These are phyloP conservation scores for Neotoma lepida DNA, from an alignment of 2,113 vertebrate genomes.

Conservation along the genomic window DNA sequence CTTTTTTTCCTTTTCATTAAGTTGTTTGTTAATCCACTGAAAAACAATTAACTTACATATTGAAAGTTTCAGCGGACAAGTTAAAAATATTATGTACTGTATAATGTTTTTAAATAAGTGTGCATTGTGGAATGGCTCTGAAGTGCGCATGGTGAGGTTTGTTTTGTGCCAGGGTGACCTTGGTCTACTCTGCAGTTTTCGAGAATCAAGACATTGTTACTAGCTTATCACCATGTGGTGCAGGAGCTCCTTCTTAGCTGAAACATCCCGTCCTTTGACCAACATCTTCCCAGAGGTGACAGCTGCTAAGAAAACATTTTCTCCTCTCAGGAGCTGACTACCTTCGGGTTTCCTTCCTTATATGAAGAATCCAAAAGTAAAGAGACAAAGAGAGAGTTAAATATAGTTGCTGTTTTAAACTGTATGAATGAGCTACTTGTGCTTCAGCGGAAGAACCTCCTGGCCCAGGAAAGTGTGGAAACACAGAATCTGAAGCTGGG, in stretches of 20 bases:
- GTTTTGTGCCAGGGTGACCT: neutral
- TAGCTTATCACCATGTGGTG: neutral
- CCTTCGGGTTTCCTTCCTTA: slow-evolving; percentile 91
- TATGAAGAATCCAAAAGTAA: slow-evolving; percentile 87
- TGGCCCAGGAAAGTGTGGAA: slow-evolving; percentile 91
- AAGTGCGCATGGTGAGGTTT: neutral
- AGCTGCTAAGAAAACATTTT: slow-evolving; percentile 59
- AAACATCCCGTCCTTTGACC: neutral
- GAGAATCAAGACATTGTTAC: neutral
- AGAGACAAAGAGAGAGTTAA: slow-evolving; percentile 83
- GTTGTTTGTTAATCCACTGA: slow-evolving; percentile 1
- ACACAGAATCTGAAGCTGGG: slow-evolving; percentile 91
- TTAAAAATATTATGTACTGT: neutral
- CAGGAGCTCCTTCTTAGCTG: neutral
- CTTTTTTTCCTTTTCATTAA: slow-evolving; percentile 13
- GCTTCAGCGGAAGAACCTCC: slow-evolving; percentile 90
- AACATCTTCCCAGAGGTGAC: neutral
- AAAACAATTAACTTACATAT: neutral
- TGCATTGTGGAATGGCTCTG: neutral
- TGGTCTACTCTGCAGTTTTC: neutral
- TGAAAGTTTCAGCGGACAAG: neutral
- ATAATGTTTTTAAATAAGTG: neutral
- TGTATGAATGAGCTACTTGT: slow-evolving; percentile 93
- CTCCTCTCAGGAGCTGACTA: slow-evolving; percentile 89
- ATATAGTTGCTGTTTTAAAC: slow-evolving; percentile 89